Evolutionary conservation across 2,797 vertebrate species (phyloP).

Genomic region (Arnoldichthys spilopterus): DNA sequence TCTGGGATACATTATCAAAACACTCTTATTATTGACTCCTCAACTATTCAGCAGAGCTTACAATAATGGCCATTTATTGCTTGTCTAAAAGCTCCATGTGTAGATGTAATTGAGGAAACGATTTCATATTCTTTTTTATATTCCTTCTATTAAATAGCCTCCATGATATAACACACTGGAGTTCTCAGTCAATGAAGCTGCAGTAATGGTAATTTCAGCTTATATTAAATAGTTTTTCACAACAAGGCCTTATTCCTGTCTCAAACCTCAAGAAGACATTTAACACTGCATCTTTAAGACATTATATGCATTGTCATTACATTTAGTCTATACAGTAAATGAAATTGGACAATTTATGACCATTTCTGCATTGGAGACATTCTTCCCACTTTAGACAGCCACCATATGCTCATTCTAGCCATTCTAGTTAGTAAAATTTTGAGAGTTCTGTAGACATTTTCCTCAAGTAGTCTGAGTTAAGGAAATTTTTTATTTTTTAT

Average conservation of each 20-base stretch:
- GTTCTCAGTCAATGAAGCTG: neutral
- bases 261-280: neutral
- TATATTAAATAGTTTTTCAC: neutral
- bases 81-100: neutral
- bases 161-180: neutral
- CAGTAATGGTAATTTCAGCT: neutral
- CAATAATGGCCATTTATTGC: neutral
- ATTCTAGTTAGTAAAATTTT: too few relatives aligned
- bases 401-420: too few relatives aligned
- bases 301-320: neutral
- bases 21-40: neutral
- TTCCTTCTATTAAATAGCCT: neutral
- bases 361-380: neutral
- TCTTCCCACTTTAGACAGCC: neutral
- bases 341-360: neutral
- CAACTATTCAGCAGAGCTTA: neutral
- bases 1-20: neutral
- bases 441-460: too few relatives aligned
- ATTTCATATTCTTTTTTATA: neutral
- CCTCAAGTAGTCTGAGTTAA: neutral
- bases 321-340: neutral
- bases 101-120: neutral
- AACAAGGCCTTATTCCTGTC: neutral
- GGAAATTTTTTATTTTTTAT: too few relatives aligned
- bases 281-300: neutral